Conservation (phyloP, 2,113 vertebrate genomes). For the Misgurnus anguillicaudatus region DNA sequence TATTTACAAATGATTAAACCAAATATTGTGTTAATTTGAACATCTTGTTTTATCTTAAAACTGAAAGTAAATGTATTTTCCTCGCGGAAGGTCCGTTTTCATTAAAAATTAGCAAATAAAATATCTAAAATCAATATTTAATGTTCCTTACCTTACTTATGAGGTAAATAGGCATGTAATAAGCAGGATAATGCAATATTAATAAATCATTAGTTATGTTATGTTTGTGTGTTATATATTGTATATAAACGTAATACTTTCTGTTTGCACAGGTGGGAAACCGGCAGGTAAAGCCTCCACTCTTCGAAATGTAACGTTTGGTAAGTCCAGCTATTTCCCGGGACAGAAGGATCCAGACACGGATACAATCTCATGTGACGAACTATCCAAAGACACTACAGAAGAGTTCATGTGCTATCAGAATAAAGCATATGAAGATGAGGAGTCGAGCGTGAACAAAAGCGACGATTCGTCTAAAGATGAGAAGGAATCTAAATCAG, state of each 20-base stretch:
- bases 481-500: background rate
- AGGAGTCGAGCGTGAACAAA: background rate
- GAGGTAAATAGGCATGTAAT: no score
- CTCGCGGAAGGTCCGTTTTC: no score
- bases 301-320: conserved; percentile 18
- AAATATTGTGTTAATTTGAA: no score
- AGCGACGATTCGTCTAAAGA: background rate
- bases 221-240: no score
- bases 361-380: conserved; percentile 6
- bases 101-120: no score
- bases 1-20: no score
- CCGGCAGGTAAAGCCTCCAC: conserved; percentile 11
- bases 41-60: no score
- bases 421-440: conserved; percentile 26
- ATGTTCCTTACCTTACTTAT: no score
- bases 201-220: no score
- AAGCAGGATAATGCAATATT: no score
- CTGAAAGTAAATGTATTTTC: no score
- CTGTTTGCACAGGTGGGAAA: conserved; percentile 11
- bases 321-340: conserved; percentile 21
- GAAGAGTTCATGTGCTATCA: conserved; percentile 9
- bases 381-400: background rate
- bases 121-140: no score
- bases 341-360: conserved; percentile 8
- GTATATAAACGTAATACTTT: background rate